Evolutionary conservation across 2,797 vertebrate species (phyloP), one percentile per base, ranked within the genome.

Genomic region (Acrocephalus scirpaceus): DNA sequence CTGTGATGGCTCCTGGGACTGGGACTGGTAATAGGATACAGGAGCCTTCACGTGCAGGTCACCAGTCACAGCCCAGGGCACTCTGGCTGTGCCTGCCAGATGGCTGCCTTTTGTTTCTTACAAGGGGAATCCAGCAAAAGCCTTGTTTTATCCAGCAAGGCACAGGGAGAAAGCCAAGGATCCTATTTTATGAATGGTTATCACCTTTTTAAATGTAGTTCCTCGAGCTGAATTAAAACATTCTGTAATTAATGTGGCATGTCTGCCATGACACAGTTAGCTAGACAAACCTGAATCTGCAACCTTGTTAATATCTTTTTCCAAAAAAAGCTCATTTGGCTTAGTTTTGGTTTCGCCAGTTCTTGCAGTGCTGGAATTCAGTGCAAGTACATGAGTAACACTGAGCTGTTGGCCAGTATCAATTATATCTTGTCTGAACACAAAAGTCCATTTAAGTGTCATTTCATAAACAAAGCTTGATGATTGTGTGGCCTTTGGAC

Each of bases 21-120:
- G 30, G 27, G 61, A 1, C 54, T 65, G 93, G 91, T 88, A 91
- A 91, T 25, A 36, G 48, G 91, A 95, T 86, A 13, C 81, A 86
- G 91, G 57, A 94, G 82, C 87, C 79, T 38, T 81, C 89, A 62
- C 61, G 91, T 92, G 81, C 72, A 91, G 93, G 89, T 95, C 92
- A 70, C 40, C 82, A 58, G 72, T 21, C 81, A 27, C 58, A 79
- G 53, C 25, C 72, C 61, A 56, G 92, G 86, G 92, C 84, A 13
- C 74, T 26, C 42, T 54, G 14, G 29, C 36, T 75, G 70, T 72
- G 86, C 88, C 91, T 97, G 92, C 93, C 96, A 95, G 83, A 57
- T 95, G 93, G 71, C 91, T 53, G 56, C 45, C 58, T 81, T 86
- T 87, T 91, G 65, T 93, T 93, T 17, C 60, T 47, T 50, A 2